Conservation (phyloP, 2,113 vertebrate species). For the Istiophorus platypterus region DNA sequence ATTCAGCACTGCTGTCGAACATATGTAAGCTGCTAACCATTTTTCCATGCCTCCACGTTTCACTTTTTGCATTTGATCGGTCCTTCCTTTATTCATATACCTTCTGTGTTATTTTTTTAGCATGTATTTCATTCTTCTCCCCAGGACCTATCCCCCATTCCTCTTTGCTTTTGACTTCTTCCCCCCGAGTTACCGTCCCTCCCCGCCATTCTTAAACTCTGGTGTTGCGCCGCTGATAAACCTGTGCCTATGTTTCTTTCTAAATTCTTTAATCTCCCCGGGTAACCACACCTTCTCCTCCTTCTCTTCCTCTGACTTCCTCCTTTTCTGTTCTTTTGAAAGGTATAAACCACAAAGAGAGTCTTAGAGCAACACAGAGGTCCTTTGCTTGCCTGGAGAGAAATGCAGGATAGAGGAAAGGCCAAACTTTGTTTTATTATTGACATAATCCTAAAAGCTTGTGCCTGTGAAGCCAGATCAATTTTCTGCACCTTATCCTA, state of each 20-base stretch:
- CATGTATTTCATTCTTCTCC: slow-evolving; percentile 55
- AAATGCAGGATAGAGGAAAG: slow-evolving; percentile 69
- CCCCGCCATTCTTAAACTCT: slow-evolving; percentile 45
- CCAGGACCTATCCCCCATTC: slow-evolving; percentile 56
- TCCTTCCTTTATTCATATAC: slow-evolving; percentile 51
- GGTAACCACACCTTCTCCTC: slow-evolving; percentile 74
- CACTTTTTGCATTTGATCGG: slow-evolving; percentile 62
- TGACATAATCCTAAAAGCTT: slow-evolving; percentile 82
- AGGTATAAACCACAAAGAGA: slow-evolving; percentile 62
- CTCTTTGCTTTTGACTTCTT: slow-evolving; percentile 59
- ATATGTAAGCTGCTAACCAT: slow-evolving; percentile 61
- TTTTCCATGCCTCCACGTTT: slow-evolving; percentile 34
- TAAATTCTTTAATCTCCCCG: slow-evolving; percentile 65
- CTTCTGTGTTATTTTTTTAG: slow-evolving; percentile 54
- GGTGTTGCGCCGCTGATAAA: slow-evolving; percentile 45
- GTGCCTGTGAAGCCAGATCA: slow-evolving; percentile 81
- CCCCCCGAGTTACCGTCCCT: slow-evolving; percentile 33
- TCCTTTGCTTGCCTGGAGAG: slow-evolving; percentile 74
- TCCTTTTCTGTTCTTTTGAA: slow-evolving; percentile 55
- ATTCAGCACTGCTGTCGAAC: slow-evolving; percentile 58
- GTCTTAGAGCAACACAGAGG: slow-evolving; percentile 65
- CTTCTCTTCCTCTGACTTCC: slow-evolving; percentile 27
- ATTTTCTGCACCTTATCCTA: slow-evolving; percentile 83
- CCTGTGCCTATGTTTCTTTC: slow-evolving; percentile 30
- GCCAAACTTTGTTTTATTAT: slow-evolving; percentile 82